Conservation (phyloP, 2,113 vertebrate genomes). For the Gallinago paraguaiae region DNA sequence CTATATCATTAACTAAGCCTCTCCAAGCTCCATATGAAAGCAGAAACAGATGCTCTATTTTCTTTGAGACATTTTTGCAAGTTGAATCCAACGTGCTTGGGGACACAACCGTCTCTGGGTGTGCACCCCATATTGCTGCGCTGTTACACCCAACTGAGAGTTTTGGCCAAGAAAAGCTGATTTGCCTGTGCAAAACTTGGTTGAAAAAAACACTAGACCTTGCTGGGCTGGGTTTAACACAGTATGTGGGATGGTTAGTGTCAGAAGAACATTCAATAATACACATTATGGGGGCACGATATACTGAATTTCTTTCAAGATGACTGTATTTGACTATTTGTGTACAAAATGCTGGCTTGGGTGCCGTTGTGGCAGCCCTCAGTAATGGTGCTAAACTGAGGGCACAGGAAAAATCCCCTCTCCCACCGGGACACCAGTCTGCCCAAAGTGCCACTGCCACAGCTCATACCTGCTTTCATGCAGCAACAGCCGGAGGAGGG, state of each 20-base stretch:
- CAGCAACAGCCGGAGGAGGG: background rate
- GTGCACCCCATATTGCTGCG: background rate
- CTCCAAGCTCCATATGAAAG: background rate
- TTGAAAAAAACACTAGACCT: background rate
- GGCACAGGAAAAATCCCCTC: background rate
- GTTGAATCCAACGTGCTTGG: background rate
- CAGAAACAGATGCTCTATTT: background rate
- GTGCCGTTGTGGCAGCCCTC: background rate
- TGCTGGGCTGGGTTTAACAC: background rate
- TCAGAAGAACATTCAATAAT: background rate
- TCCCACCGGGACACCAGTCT: background rate
- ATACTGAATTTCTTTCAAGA: background rate
- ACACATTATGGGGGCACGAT: background rate
- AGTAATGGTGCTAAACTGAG: background rate
- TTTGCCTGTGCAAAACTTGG: background rate
- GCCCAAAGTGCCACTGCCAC: background rate
- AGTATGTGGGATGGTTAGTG: background rate
- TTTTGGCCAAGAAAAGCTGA: background rate
- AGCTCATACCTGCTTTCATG: background rate
- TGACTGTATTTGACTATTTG: background rate
- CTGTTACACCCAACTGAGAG: background rate
- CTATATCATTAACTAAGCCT: background rate
- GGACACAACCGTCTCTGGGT: accelerated
- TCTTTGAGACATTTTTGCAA: background rate
- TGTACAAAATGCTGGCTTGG: background rate